Base-by-base conservation (phyloP, 2,888 invertebrate genomes). In the Drosophila kanekoi region DNA sequence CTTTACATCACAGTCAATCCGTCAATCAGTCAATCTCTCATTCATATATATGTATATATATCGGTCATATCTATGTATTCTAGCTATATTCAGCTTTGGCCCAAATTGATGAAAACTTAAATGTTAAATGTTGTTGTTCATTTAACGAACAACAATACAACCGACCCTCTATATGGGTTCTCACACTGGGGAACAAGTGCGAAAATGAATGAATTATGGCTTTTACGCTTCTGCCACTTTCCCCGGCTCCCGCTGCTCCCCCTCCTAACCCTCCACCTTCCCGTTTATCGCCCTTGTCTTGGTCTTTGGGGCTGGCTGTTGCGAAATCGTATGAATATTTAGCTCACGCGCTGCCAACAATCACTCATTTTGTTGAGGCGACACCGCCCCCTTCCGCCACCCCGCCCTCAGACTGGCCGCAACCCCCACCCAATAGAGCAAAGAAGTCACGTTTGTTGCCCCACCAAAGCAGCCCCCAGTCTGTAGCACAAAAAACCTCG, bases 301-400 rank as follows among this genome's bases (percentile, higher is more conserved):
- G 3, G 10, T 32, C 41, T 53, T 49, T 18, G 13, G 40, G 48
- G 47, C 28, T 28, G n/a, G 57, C 2, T 41, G 45, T 59, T 73
- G 82, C 59, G 66, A 79, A 70, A 68, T 73, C 80, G 68, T 81
- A 79, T 83, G 84, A 82, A 83, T 84, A 83, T 83, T 83, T 83
- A 65, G 72, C 84, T 83, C 83, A 86, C 85, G 84, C 79, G 80
- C 80, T 80, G 85, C 69, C 84, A 85, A 74, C 87, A 85, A 85
- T 85, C 87, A 85, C 71, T 85, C 87, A 82, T 82, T 86, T 82
- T 72, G 74, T 57, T 51, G 48, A 56, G 71, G 57, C 73, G 68
- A 58, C 51, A 71, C 56, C 58, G 61, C 54, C 43, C 16, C 20
- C 6, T 10, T 41, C 35, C 32, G 40, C 8, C 28, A 18, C n/a